Conservation (phyloP, 2,888 invertebrate genomes). For the Limnephilus marmoratus region DNA sequence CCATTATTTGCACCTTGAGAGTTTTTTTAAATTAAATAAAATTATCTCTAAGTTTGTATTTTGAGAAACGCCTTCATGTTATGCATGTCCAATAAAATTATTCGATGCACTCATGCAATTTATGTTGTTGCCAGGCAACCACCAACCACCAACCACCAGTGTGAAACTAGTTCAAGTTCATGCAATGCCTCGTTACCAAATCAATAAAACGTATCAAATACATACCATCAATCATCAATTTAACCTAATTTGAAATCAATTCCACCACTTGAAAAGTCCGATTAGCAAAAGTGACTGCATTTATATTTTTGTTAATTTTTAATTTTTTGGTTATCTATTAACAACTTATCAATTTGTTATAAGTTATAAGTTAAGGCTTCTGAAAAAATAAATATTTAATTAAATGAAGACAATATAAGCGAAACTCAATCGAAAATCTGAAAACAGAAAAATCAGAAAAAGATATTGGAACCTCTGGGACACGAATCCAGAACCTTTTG, state of each 20-base stretch:
- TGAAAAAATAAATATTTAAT: too few relatives aligned
- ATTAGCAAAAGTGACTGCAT: too few relatives aligned
- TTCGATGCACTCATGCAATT: background rate
- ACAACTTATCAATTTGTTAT: too few relatives aligned
- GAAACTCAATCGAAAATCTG: too few relatives aligned
- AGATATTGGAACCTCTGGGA: too few relatives aligned
- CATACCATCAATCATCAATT: background rate
- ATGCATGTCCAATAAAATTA: background rate
- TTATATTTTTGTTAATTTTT: background rate
- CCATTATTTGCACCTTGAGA: too few relatives aligned
- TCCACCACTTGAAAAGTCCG: background rate
- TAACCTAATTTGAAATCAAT: background rate
- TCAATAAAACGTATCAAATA: conserved; percentile 11
- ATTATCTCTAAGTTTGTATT: background rate
- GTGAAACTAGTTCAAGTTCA: background rate
- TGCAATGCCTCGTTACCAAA: background rate
- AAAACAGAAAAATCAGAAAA: too few relatives aligned
- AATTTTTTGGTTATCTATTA: background rate
- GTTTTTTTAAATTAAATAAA: background rate
- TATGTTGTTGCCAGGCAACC: conserved; percentile 14
- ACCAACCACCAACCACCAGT: background rate
- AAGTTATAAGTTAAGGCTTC: too few relatives aligned
- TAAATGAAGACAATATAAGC: too few relatives aligned
- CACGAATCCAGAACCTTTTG: too few relatives aligned
- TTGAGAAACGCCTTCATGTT: conserved; percentile 13